Percentiles rank a stretch among this genome's conserved stretches.
Conservation (phyloP, 2,113 vertebrate species). For the Phalacrocorax aristotelis region DNA sequence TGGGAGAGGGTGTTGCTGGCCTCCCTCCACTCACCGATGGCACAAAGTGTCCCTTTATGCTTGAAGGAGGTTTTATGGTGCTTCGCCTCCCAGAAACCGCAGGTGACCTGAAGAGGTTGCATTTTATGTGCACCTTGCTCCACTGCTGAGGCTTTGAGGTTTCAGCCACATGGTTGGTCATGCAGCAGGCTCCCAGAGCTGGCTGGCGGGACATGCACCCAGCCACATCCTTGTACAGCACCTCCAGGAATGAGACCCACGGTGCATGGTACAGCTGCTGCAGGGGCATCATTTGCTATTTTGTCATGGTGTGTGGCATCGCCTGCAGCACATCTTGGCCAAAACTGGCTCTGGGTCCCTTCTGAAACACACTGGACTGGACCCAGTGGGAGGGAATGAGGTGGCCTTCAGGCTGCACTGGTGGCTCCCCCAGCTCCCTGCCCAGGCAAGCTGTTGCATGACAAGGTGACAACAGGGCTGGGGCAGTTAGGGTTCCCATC, state of each 20-base stretch:
- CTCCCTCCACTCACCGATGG: background rate
- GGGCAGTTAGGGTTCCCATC: background rate
- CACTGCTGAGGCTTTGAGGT: background rate
- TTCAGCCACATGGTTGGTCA: background rate
- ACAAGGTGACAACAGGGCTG: background rate
- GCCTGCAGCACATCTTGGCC: background rate
- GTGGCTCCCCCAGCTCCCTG: background rate
- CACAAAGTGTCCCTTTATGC: background rate
- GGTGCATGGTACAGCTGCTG: background rate
- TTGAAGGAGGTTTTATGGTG: background rate
- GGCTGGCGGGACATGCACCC: rapidly evolving
- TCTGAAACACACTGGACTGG: background rate
- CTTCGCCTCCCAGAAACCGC: background rate
- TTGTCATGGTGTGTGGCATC: background rate
- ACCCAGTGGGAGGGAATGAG: rapidly evolving
- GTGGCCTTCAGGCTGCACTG: background rate
- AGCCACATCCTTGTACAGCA: background rate
- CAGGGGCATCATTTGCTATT: background rate
- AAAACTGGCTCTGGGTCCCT: background rate
- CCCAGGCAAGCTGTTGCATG: background rate
- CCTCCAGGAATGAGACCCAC: background rate
- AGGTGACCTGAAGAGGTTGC: background rate
- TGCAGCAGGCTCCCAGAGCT: background rate
- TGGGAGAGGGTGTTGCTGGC: rapidly evolving
- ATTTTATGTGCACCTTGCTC: background rate